A percentile compares a stretch with the other conserved stretches of the same genome.
Evolutionary conservation across 2,888 invertebrate species (phyloP).

Genomic region (Metopia argyrocephala): DNA sequence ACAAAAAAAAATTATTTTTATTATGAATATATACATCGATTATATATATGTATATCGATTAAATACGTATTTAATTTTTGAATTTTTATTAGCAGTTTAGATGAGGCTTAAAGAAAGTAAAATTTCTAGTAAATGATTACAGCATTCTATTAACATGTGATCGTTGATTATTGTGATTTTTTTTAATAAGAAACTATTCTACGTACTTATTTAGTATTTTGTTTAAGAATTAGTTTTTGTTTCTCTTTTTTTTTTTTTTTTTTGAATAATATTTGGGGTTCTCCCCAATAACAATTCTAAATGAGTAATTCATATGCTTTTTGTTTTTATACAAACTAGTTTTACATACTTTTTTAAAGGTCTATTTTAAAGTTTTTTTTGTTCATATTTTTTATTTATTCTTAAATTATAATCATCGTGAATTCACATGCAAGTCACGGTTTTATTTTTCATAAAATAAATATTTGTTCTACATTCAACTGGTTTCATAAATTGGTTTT

Average conservation of each 20-base stretch:
- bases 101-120: not conserved
- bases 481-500: not conserved
- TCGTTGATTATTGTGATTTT: not conserved
- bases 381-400: not conserved
- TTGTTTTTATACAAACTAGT: not conserved
- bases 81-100: not conserved
- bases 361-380: not conserved
- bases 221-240: not conserved
- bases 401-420: not conserved
- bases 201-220: no score
- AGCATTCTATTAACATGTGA: no score
- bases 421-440: conserved; percentile 1
- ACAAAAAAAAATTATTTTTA: not conserved
- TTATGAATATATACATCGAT: not conserved
- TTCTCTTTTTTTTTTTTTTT: not conserved
- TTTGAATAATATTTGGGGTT: conserved; percentile 8
- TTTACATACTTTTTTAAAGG: not conserved
- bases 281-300: conserved; percentile 22
- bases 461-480: not conserved
- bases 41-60: no score
- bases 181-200: no score
- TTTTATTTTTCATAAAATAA: not conserved
- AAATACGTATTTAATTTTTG: no score
- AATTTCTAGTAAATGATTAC: no score
- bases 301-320: not conserved